Evolutionary conservation across 2,113 vertebrate species (phyloP).

Genomic region (Oxygymnocypris stewartii): DNA sequence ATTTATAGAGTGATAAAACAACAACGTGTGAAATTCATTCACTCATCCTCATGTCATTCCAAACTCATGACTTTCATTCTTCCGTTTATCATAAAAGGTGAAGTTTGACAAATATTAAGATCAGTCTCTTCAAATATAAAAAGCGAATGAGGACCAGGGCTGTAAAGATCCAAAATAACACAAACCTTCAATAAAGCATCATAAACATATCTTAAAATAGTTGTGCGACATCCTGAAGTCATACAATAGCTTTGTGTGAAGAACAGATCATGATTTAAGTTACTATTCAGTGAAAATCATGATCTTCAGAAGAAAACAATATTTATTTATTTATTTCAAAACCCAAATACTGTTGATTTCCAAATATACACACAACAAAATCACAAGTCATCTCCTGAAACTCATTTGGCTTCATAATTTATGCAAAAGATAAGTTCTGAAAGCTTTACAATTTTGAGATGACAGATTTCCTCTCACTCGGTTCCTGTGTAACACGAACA

Average conservation of each 20-base stretch:
- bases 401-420: slow-evolving; percentile 72
- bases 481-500: background rate
- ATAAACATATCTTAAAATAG: background rate
- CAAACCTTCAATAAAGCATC: background rate
- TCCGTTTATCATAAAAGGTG: too few relatives aligned
- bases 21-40: background rate
- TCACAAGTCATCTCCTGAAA: slow-evolving; percentile 31
- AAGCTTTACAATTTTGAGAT: slow-evolving; percentile 59
- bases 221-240: background rate
- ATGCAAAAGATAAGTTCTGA: slow-evolving; percentile 66
- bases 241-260: background rate
- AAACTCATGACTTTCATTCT: too few relatives aligned
- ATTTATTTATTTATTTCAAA: slow-evolving; percentile 45
- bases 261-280: background rate
- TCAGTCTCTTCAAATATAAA: too few relatives aligned
- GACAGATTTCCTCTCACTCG: slow-evolving; percentile 47
- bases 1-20: background rate
- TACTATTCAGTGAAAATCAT: background rate
- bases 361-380: slow-evolving; percentile 48
- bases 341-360: slow-evolving; percentile 44
- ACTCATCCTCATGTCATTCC: background rate
- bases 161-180: background rate
- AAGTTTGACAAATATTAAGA: too few relatives aligned
- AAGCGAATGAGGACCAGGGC: background rate
- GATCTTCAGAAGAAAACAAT: slow-evolving; percentile 30